Percentiles rank a stretch among this genome's conserved stretches.
These are phyloP conservation scores for Idaea straminata DNA, from an alignment of 2,888 invertebrate genomes.

Conservation along the genomic window DNA sequence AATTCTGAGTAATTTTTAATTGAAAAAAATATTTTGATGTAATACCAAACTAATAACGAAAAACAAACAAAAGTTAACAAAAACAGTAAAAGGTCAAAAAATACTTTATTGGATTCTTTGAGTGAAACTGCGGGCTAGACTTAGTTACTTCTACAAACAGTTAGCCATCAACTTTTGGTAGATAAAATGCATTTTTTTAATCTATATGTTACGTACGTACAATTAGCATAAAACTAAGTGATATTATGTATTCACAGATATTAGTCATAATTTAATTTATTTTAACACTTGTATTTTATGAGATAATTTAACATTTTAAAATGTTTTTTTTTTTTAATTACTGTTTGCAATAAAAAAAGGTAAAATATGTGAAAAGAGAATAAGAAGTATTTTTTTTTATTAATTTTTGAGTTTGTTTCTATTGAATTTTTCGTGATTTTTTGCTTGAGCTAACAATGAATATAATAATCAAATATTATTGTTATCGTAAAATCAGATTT, in stretches of 20 bases:
- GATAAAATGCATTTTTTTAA: slow-evolving; percentile 48
- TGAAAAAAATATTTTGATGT: too few species aligned
- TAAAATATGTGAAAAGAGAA: too few species aligned
- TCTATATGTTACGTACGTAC: slow-evolving; percentile 34
- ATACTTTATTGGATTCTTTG: too few species aligned
- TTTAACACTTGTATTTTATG: slow-evolving; percentile 6
- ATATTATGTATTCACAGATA: slow-evolving; percentile 47
- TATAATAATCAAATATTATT: neutral
- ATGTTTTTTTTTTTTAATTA: too few species aligned
- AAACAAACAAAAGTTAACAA: too few species aligned
- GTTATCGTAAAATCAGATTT: neutral
- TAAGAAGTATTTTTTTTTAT: too few species aligned
- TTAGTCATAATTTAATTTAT: slow-evolving; percentile 16
- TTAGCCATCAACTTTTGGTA: slow-evolving; percentile 43
- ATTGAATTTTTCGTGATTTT: slow-evolving; percentile 7
- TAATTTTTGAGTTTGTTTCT: neutral
- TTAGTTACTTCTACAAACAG: too few species aligned
- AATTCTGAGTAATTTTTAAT: too few species aligned
- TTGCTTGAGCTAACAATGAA: neutral
- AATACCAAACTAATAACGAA: too few species aligned
- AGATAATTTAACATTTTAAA: neutral
- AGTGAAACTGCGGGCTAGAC: too few species aligned
- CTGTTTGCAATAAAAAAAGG: too few species aligned
- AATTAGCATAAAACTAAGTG: slow-evolving; percentile 31
- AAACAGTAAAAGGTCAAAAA: too few species aligned